Conservation (phyloP, 1,140 invertebrate species). For the Papilio polyxenes region DNA sequence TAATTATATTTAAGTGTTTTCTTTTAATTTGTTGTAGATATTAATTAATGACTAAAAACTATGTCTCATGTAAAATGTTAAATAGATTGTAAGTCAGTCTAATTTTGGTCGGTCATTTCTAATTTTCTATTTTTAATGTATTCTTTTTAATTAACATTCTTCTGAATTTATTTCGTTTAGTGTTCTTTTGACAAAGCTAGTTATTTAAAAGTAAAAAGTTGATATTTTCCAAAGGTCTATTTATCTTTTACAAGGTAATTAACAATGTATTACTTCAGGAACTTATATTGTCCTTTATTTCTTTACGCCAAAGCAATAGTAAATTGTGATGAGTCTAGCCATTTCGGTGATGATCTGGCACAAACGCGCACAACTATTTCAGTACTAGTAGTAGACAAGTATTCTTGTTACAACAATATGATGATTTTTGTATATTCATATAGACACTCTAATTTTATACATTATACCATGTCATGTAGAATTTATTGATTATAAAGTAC, state of each 20-base stretch:
- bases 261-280: not conserved
- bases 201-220: not conserved
- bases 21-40: not conserved
- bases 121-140: not conserved
- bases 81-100: not conserved
- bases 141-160: not conserved
- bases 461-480: no score
- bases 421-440: no score
- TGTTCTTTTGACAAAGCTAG: not conserved
- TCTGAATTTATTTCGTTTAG: not conserved
- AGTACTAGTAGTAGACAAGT: no score
- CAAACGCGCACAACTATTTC: no score
- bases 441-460: no score
- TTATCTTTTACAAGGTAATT: no score
- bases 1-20: not conserved
- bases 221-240: no score
- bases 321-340: not conserved
- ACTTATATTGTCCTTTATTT: no score
- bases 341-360: no score
- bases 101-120: no score
- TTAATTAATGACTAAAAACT: not conserved
- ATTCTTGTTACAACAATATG: no score
- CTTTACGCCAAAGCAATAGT: not conserved
- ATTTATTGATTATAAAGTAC: no score
- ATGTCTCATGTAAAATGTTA: constrained; percentile 6